A percentile compares a stretch with the other conserved stretches of the same genome.
These are phyloP conservation scores for Osmerus eperlanus DNA, from an alignment of 2,113 vertebrate genomes.

Conservation along the genomic window DNA sequence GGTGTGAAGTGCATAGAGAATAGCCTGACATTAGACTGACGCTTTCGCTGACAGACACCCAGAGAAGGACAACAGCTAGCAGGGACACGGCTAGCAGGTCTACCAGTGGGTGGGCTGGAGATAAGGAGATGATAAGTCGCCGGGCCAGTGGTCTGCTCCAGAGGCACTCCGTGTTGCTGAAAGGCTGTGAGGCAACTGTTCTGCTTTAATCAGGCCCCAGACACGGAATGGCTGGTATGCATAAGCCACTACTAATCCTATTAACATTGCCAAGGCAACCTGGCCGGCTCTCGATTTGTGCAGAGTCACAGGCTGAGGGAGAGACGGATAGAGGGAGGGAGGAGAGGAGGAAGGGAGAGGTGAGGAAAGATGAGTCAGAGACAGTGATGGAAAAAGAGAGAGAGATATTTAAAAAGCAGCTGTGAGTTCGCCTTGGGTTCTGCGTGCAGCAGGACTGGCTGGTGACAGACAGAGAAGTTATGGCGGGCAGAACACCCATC, in stretches of 20 bases:
- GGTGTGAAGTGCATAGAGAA: no score
- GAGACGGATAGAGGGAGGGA: slow-evolving; percentile 15
- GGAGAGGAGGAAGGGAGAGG: not conserved
- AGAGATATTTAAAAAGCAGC: not conserved
- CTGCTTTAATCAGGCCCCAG: slow-evolving; percentile 71
- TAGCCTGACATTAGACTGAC: no score
- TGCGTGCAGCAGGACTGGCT: slow-evolving; percentile 39
- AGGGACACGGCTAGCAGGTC: not conserved
- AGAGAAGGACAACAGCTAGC: not conserved
- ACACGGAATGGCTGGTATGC: slow-evolving; percentile 68
- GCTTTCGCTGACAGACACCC: not conserved
- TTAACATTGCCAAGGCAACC: slow-evolving; percentile 75
- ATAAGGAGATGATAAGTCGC: slow-evolving; percentile 51
- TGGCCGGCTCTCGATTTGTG: slow-evolving; percentile 63
- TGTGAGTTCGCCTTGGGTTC: slow-evolving; percentile 9
- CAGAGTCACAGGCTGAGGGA: slow-evolving; percentile 57
- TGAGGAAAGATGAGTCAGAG: not conserved
- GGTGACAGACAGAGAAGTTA: slow-evolving; percentile 47
- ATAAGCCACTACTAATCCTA: slow-evolving; percentile 74
- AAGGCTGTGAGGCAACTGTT: slow-evolving; percentile 58
- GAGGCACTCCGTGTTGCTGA: slow-evolving; percentile 41
- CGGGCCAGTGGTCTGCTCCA: slow-evolving; percentile 28
- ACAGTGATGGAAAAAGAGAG: slow-evolving; percentile 8
- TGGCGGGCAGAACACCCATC: slow-evolving; percentile 53
- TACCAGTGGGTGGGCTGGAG: slow-evolving; percentile 42